These are phyloP conservation scores for Drosophila meridionalis DNA, from an alignment of 2,888 invertebrate species.

Conservation along the genomic window DNA sequence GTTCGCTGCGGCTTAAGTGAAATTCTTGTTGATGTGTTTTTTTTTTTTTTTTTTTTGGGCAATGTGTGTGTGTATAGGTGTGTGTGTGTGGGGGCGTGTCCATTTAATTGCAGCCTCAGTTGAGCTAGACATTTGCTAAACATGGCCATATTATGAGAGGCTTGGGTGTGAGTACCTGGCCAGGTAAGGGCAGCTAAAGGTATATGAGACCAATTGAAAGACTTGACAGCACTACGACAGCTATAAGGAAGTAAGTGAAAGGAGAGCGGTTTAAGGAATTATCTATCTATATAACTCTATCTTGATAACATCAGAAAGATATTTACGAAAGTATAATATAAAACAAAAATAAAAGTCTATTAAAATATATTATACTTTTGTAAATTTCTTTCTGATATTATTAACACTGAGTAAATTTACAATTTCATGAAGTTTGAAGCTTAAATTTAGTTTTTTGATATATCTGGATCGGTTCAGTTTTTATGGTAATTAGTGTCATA, in stretches of 20 bases:
- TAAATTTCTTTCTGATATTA: too few species aligned
- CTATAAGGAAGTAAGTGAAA: background rate
- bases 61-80: background rate
- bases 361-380: too few species aligned
- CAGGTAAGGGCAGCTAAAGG: background rate
- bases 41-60: constrained; percentile 7
- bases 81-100: constrained; percentile 33
- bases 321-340: too few species aligned
- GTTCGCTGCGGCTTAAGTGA: constrained; percentile 75
- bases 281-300: background rate
- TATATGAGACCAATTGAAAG: background rate
- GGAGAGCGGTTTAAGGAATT: background rate
- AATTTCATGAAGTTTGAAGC: too few species aligned
- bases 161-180: background rate
- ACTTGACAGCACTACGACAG: background rate
- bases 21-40: constrained; percentile 49
- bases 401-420: too few species aligned
- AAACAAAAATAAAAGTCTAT: too few species aligned
- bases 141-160: constrained; percentile 4
- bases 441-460: too few species aligned
- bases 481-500: too few species aligned
- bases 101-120: constrained; percentile 56
- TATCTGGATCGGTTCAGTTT: too few species aligned
- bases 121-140: constrained; percentile 13
- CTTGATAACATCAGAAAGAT: too few species aligned